These are phyloP conservation scores for Phoenoteleia sp. DNA, from an alignment of 2,888 invertebrate genomes.

Conservation along the genomic window DNA sequence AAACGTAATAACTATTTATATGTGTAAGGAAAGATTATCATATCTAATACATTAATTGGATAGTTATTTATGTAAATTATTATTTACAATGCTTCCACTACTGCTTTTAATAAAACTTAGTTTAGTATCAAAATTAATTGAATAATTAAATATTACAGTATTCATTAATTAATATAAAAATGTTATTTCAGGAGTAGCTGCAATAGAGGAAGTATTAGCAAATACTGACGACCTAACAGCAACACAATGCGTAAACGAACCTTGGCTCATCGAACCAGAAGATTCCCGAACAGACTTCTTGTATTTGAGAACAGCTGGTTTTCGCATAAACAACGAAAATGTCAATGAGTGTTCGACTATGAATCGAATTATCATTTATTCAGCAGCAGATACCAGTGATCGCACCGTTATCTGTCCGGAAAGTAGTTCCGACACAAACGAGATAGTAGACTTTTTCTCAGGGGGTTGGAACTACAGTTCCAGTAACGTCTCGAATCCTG, in stretches of 20 bases:
- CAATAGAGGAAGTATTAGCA: slow-evolving; percentile 78
- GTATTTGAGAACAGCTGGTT: slow-evolving; percentile 91
- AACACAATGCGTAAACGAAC: slow-evolving; percentile 90
- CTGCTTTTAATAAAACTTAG: too few species aligned
- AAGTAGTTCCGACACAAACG: slow-evolving; percentile 80
- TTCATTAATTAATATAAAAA: background rate
- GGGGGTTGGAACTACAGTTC: slow-evolving; percentile 84
- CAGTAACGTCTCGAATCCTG: slow-evolving; percentile 73
- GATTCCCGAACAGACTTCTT: slow-evolving; percentile 91
- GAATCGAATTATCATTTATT: slow-evolving; percentile 92
- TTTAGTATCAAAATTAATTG: too few species aligned
- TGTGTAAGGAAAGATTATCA: too few species aligned
- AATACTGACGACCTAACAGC: slow-evolving; percentile 82
- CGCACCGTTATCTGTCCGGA: slow-evolving; percentile 91
- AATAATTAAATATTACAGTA: background rate
- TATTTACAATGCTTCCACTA: too few species aligned
- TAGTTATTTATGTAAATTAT: too few species aligned
- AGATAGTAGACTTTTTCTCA: slow-evolving; percentile 90
- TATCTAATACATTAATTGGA: too few species aligned
- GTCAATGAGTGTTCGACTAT: slow-evolving; percentile 89
- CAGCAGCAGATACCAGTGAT: slow-evolving; percentile 89
- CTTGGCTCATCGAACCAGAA: slow-evolving; percentile 93
- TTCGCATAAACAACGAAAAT: slow-evolving; percentile 87
- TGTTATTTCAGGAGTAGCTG: slow-evolving; percentile 77
- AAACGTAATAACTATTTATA: too few species aligned